A percentile compares a stretch with the other conserved stretches of the same genome.
Conservation (phyloP, 1,140 invertebrate genomes). For the Hirudo medicinalis region DNA sequence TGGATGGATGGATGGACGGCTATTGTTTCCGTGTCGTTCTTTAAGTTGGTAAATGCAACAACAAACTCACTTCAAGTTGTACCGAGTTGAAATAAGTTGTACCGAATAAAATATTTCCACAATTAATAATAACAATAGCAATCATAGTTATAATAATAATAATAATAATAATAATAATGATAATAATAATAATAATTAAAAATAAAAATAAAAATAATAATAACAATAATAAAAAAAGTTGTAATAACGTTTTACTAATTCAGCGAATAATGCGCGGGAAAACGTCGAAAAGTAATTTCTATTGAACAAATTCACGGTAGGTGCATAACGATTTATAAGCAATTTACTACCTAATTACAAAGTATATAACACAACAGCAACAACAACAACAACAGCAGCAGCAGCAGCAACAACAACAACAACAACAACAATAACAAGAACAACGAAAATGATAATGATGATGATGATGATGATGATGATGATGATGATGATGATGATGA, state of each 20-base stretch:
- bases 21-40: background rate
- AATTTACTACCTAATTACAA: too few relatives aligned
- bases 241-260: background rate
- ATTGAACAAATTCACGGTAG: too few relatives aligned
- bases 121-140: conserved; percentile 7
- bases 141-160: background rate
- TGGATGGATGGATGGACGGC: background rate
- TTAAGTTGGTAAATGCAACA: background rate
- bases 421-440: background rate
- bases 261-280: too few relatives aligned
- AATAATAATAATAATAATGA: background rate
- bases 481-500: background rate
- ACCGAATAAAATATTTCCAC: background rate
- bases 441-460: background rate
- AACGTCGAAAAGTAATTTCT: too few relatives aligned
- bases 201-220: background rate
- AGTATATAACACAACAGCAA: background rate
- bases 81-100: too few relatives aligned
- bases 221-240: background rate
- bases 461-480: background rate
- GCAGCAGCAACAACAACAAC: background rate
- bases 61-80: too few relatives aligned
- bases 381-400: background rate
- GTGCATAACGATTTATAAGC: too few relatives aligned
- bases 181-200: conserved; percentile 6